phyloP scores from a whole-genome alignment of 2,113 vertebrate genomes.

The Malurus melanocephalus region DNA sequence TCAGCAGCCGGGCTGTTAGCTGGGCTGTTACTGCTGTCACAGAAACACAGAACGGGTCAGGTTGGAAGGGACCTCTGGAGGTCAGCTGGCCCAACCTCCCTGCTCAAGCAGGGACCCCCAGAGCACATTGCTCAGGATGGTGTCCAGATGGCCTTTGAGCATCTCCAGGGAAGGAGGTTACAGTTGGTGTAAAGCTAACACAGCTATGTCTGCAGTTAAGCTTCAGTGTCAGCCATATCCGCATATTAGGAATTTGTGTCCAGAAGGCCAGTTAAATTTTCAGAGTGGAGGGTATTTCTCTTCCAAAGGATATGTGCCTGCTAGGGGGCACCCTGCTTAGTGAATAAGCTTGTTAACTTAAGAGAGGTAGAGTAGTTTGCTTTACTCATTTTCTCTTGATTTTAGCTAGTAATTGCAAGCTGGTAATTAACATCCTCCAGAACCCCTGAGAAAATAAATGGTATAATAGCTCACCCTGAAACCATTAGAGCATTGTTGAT shows the following conservation, averaged over 20 bases:
- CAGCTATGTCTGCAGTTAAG: not conserved
- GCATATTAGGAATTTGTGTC: not conserved
- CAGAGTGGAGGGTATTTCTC: not conserved
- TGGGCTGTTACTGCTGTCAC: not conserved
- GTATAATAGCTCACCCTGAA: not conserved
- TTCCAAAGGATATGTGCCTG: not conserved
- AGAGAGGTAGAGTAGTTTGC: not conserved
- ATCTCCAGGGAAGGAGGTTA: not conserved
- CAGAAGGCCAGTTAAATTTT: not conserved
- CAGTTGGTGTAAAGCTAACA: not conserved
- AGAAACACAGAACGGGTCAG: not conserved
- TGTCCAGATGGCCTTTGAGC: not conserved
- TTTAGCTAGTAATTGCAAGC: not conserved
- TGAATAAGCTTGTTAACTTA: not conserved
- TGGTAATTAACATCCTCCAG: not conserved
- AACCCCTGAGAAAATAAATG: not conserved
- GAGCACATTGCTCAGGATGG: not conserved
- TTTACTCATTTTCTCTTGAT: not conserved
- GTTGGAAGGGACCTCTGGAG: not conserved
- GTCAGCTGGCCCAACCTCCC: not conserved
- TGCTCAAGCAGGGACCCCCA: not conserved
- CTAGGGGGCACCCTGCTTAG: not conserved
- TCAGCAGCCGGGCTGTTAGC: not conserved
- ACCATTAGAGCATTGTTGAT: accelerated
- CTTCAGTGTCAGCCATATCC: not conserved